Conservation (phyloP, 1,140 invertebrate genomes). For the Conus ventricosus region DNA sequence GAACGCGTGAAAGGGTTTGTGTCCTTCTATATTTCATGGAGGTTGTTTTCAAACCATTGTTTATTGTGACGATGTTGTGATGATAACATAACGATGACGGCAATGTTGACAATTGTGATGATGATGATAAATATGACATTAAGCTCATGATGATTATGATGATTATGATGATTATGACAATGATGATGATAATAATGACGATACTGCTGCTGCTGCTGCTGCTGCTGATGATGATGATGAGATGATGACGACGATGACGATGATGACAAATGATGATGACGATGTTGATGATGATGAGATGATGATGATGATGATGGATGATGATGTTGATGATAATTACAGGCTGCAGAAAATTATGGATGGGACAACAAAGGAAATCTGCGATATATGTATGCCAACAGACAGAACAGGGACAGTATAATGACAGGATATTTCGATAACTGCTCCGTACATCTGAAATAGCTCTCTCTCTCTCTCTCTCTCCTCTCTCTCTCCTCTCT, state of each 20-base stretch:
- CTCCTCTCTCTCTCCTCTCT: too few relatives aligned
- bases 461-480: not conserved
- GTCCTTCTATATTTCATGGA: too few relatives aligned
- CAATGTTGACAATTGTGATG: too few relatives aligned
- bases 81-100: too few relatives aligned
- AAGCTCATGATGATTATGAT: not conserved
- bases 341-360: not conserved
- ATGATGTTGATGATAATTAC: not conserved
- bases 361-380: not conserved
- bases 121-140: not conserved
- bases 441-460: not conserved
- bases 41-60: too few relatives aligned
- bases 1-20: too few relatives aligned
- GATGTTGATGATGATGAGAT: not conserved
- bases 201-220: not conserved
- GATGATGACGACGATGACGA: too few relatives aligned
- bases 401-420: not conserved
- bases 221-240: too few relatives aligned
- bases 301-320: not conserved
- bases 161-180: too few relatives aligned
- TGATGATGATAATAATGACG: too few relatives aligned
- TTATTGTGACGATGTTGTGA: too few relatives aligned
- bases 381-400: not conserved
- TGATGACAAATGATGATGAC: not conserved
- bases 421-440: not conserved